phyloP scores from a whole-genome alignment of 2,113 vertebrate genomes.

The Centropus bengalensis region DNA sequence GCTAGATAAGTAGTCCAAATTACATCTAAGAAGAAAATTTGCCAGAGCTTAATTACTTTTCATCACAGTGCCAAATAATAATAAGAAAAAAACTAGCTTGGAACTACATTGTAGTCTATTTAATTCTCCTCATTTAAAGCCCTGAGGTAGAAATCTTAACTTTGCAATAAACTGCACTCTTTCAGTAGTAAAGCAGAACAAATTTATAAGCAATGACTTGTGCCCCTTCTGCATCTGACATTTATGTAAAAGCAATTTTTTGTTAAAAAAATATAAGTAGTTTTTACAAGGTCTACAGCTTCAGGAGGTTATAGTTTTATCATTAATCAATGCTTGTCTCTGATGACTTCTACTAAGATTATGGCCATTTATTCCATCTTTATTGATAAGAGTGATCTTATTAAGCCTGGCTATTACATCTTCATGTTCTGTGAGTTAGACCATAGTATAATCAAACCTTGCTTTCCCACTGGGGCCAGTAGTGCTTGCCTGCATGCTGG shows the following conservation, averaged over 20 bases:
- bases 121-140: constrained; percentile 68
- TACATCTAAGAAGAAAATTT: constrained; percentile 71
- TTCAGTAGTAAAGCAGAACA: constrained; percentile 56
- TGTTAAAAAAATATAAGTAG: background rate
- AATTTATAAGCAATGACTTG: constrained; percentile 66
- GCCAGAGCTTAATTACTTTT: constrained; percentile 73
- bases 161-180: constrained; percentile 46
- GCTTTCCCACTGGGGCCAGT: background rate
- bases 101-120: constrained; percentile 51
- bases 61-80: constrained; percentile 64
- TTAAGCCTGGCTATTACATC: background rate
- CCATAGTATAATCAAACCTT: background rate
- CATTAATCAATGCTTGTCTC: constrained; percentile 44
- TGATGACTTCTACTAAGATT: constrained; percentile 33
- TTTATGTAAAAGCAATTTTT: constrained; percentile 56
- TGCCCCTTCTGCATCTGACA: constrained; percentile 42
- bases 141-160: constrained; percentile 51
- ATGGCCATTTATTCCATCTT: background rate
- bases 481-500: background rate
- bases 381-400: constrained; percentile 20
- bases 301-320: constrained; percentile 13
- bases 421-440: background rate
- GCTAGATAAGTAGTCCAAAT: constrained; percentile 75
- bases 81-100: background rate
- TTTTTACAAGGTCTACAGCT: constrained; percentile 58